Conservation (phyloP, 2,888 invertebrate genomes). For the Pyrgus malvae region DNA sequence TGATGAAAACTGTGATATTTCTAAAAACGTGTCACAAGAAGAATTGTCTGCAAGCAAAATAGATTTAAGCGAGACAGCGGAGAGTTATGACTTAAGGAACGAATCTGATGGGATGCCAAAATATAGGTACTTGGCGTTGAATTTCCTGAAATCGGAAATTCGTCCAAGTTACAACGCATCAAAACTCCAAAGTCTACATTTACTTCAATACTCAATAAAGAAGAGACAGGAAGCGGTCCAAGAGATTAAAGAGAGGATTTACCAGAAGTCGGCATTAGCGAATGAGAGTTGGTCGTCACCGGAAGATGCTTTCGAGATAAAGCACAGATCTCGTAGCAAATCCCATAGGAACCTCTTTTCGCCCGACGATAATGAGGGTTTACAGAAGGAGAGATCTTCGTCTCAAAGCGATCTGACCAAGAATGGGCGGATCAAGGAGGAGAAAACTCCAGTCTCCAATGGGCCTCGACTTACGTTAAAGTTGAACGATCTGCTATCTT, state of each 20-base stretch:
- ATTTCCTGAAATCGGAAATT: slow-evolving; percentile 83
- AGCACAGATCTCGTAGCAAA: slow-evolving; percentile 52
- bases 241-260: slow-evolving; percentile 73
- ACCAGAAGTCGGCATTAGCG: slow-evolving; percentile 66
- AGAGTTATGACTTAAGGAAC: slow-evolving; percentile 68
- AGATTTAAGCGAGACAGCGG: slow-evolving; percentile 75
- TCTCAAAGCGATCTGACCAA: slow-evolving; percentile 56
- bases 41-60: slow-evolving; percentile 58
- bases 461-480: slow-evolving; percentile 69
- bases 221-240: slow-evolving; percentile 85
- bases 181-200: slow-evolving; percentile 86
- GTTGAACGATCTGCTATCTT: slow-evolving; percentile 73
- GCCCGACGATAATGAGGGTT: slow-evolving; percentile 49
- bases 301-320: slow-evolving; percentile 46
- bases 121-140: slow-evolving; percentile 70
- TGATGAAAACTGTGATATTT: slow-evolving; percentile 56
- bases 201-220: slow-evolving; percentile 87
- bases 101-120: slow-evolving; percentile 65
- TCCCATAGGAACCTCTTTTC: slow-evolving; percentile 66
- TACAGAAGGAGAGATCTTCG: slow-evolving; percentile 49
- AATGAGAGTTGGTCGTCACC: slow-evolving; percentile 46
- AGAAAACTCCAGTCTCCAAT: slow-evolving; percentile 54
- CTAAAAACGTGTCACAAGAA: slow-evolving; percentile 55
- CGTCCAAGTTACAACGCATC: slow-evolving; percentile 87
- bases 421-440: slow-evolving; percentile 62